Percentiles rank a stretch among this genome's conserved stretches.
Evolutionary conservation across 1,140 invertebrate genomes (phyloP).

Genomic region (Drosophila azteca): DNA sequence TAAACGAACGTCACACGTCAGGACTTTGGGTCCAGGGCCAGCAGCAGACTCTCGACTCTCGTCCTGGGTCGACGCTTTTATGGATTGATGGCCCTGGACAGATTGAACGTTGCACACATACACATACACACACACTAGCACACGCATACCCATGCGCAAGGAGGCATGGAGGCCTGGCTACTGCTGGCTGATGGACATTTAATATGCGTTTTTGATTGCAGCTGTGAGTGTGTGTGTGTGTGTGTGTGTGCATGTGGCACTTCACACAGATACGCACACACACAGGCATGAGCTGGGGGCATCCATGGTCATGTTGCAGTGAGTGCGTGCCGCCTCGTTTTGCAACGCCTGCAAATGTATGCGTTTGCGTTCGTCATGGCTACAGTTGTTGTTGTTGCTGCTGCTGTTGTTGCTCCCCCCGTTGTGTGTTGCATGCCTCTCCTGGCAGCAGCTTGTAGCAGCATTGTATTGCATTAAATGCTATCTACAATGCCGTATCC

Average conservation of each 20-base stretch:
- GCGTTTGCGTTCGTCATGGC: slow-evolving; percentile 62
- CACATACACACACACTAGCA: not conserved
- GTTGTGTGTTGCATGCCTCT: slow-evolving; percentile 30
- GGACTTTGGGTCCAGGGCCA: slow-evolving; percentile 38
- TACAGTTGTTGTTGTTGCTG: slow-evolving; percentile 30
- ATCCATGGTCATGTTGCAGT: slow-evolving; percentile 22
- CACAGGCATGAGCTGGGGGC: slow-evolving; percentile 17
- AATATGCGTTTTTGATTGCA: slow-evolving; percentile 70
- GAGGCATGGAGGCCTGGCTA: not conserved
- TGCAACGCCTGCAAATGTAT: slow-evolving; percentile 75
- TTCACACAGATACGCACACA: slow-evolving; percentile 10
- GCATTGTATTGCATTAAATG: slow-evolving; percentile 76
- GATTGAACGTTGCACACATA: slow-evolving; percentile 63
- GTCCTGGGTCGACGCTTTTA: slow-evolving; percentile 67
- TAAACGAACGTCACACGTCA: slow-evolving; percentile 79
- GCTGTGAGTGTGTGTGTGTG: slow-evolving; percentile 19
- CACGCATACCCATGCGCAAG: not conserved
- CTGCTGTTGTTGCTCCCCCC: not conserved
- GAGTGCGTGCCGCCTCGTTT: slow-evolving; percentile 64
- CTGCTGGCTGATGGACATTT: slow-evolving; percentile 68
- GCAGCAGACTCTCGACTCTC: slow-evolving; percentile 19
- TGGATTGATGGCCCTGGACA: slow-evolving; percentile 75
- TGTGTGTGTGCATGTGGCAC: slow-evolving; percentile 46
- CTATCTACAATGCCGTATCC: slow-evolving; percentile 67
- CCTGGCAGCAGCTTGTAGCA: slow-evolving; percentile 19